A percentile compares a stretch with the other conserved stretches of the same genome.
phyloP scores from a whole-genome alignment of 2,888 invertebrate genomes.

The Microctonus hyperodae region DNA sequence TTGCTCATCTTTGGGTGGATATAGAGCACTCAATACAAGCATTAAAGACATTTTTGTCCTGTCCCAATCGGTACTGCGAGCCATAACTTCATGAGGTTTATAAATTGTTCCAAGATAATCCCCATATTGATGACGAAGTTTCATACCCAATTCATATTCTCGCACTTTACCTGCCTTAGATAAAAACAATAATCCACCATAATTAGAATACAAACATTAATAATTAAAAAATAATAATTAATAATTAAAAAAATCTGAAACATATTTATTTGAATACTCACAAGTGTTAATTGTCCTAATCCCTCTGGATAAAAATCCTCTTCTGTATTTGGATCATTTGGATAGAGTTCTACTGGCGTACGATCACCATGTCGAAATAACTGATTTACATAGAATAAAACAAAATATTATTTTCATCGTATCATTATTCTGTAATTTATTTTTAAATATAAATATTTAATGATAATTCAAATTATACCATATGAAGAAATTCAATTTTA shows the following conservation, averaged over 20 bases:
- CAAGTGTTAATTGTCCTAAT: slow-evolving; percentile 43
- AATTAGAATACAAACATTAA: not conserved
- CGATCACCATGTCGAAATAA: slow-evolving; percentile 46
- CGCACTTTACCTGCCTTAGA: slow-evolving; percentile 67
- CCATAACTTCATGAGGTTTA: slow-evolving; percentile 52
- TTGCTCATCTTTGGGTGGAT: slow-evolving; percentile 68
- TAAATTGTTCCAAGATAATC: slow-evolving; percentile 65
- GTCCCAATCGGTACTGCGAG: slow-evolving; percentile 73
- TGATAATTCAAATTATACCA: too few relatives aligned
- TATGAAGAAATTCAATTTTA: too few relatives aligned
- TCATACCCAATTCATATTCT: slow-evolving; percentile 64
- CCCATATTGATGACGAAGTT: slow-evolving; percentile 64
- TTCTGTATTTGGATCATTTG: slow-evolving; percentile 35
- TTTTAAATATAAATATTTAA: too few relatives aligned
- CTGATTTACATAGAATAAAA: slow-evolving; percentile 23
- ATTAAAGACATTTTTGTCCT: slow-evolving; percentile 78
- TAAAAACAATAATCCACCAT: not conserved
- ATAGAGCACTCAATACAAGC: slow-evolving; percentile 73
- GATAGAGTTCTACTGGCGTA: slow-evolving; percentile 38
- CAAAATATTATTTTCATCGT: too few relatives aligned
- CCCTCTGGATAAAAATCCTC: slow-evolving; percentile 39
- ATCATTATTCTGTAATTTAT: too few relatives aligned
- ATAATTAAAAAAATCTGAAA: not conserved
- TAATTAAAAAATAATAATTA: not conserved
- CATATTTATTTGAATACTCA: slow-evolving; percentile 31